phyloP scores from a whole-genome alignment of 2,113 vertebrate species.

The Tachysurus vachellii region DNA sequence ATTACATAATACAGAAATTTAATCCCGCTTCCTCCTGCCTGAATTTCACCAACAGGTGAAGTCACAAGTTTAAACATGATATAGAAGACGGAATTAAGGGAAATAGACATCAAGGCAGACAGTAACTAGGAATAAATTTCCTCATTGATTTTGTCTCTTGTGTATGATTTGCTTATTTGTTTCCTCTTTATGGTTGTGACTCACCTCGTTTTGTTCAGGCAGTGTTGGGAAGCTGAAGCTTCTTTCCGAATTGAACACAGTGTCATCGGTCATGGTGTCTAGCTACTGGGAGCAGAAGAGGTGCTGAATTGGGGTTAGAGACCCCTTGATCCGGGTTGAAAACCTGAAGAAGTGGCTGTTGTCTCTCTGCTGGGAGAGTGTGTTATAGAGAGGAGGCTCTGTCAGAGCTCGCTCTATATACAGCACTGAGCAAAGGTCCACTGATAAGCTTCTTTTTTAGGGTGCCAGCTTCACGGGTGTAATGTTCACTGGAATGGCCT shows the following conservation, averaged over 20 bases:
- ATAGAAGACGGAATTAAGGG: not conserved
- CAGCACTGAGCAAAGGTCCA: conserved; percentile 72
- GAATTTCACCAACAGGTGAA: not conserved
- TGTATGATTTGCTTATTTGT: not conserved
- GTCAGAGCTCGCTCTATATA: conserved; percentile 58
- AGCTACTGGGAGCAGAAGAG: not conserved
- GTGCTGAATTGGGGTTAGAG: conserved; percentile 12
- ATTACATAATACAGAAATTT: conserved; percentile 23
- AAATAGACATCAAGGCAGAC: not conserved
- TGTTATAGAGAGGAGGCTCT: conserved; percentile 14
- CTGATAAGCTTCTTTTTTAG: conserved; percentile 71
- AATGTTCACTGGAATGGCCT: conserved; percentile 27
- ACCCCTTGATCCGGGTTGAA: conserved; percentile 19
- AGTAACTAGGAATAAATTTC: not conserved
- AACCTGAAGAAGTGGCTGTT: conserved; percentile 34
- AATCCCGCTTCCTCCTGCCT: not conserved
- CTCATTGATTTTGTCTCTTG: not conserved
- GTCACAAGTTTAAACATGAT: conserved; percentile 11
- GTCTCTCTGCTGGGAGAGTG: conserved; percentile 23
- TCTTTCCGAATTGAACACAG: conserved; percentile 22
- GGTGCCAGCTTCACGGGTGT: conserved; percentile 41
- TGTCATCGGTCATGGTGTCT: conserved; percentile 36
- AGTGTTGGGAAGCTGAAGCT: conserved; percentile 12
- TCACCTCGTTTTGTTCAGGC: conserved; percentile 31
- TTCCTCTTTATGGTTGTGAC: conserved; percentile 14